Evolutionary conservation across 2,888 invertebrate species (phyloP).

Genomic region (Eumacrocentrus americanus): DNA sequence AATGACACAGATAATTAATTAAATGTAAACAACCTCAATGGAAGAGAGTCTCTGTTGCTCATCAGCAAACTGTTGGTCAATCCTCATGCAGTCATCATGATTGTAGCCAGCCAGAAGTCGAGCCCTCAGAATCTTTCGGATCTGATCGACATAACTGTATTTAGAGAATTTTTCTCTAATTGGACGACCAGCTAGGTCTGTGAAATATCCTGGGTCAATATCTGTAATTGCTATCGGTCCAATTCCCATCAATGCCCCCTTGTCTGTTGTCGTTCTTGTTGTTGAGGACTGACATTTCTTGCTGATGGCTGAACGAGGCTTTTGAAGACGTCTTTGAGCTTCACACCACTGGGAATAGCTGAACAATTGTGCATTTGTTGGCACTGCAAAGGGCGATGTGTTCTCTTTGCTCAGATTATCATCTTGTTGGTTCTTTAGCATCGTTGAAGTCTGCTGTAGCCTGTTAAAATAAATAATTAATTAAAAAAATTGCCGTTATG

Average conservation of each 20-base stretch:
- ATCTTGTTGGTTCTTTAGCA: background rate
- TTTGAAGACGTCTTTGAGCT: background rate
- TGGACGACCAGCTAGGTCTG: constrained; percentile 66
- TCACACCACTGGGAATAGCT: constrained; percentile 20
- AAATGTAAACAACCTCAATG: constrained; percentile 52
- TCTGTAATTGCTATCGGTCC: constrained; percentile 68
- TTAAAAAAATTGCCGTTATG: too few relatives aligned
- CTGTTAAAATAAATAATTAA: too few relatives aligned
- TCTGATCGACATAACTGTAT: constrained; percentile 66
- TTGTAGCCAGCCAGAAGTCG: constrained; percentile 64
- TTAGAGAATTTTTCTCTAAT: constrained; percentile 67
- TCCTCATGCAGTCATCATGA: constrained; percentile 64
- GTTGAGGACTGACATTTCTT: background rate
- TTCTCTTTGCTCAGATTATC: background rate
- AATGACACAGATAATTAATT: background rate
- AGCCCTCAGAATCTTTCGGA: constrained; percentile 63
- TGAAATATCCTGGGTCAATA: constrained; percentile 71
- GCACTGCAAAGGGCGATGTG: constrained; percentile 3
- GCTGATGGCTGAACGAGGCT: background rate
- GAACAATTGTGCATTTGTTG: constrained; percentile 16
- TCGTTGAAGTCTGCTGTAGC: background rate
- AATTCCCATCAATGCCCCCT: background rate
- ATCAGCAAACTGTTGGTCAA: constrained; percentile 65
- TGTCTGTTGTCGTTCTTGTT: background rate
- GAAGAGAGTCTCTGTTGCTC: constrained; percentile 64